These are phyloP conservation scores for Colinus virginianus DNA, from an alignment of 2,113 vertebrate species.

Conservation along the genomic window DNA sequence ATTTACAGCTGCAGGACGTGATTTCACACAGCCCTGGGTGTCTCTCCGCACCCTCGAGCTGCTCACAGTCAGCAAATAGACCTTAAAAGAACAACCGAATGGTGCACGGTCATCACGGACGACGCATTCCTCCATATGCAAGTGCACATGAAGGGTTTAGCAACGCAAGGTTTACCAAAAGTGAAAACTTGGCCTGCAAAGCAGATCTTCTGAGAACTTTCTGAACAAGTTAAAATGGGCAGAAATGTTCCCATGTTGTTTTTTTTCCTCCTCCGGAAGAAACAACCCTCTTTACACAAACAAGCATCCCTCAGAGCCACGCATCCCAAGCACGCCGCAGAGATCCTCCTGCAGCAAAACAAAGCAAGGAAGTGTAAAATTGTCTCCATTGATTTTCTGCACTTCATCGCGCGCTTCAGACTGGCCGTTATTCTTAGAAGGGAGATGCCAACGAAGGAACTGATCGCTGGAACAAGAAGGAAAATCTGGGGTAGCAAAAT, in stretches of 20 bases:
- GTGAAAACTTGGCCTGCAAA: neutral
- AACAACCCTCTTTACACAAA: neutral
- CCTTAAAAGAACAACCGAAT: neutral
- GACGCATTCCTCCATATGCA: neutral
- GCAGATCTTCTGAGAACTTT: neutral
- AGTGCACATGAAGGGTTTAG: neutral
- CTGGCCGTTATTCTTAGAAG: neutral
- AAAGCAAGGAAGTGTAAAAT: neutral
- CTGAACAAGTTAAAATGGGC: neutral
- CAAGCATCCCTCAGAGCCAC: neutral
- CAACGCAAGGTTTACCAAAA: neutral
- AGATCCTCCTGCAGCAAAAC: neutral
- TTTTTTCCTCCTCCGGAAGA: neutral
- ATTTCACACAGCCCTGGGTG: neutral
- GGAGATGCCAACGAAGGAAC: neutral
- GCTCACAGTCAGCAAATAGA: slow-evolving; percentile 37
- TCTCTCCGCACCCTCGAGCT: slow-evolving; percentile 12
- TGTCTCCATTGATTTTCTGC: neutral
- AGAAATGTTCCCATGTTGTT: neutral
- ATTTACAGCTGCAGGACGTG: neutral
- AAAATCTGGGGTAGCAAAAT: neutral
- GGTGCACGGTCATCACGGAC: neutral
- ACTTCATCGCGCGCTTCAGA: rapidly evolving
- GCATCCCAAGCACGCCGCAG: neutral
- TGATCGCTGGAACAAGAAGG: rapidly evolving